phyloP scores from a whole-genome alignment of 1,140 invertebrate genomes.

The Glomeris maerens region DNA sequence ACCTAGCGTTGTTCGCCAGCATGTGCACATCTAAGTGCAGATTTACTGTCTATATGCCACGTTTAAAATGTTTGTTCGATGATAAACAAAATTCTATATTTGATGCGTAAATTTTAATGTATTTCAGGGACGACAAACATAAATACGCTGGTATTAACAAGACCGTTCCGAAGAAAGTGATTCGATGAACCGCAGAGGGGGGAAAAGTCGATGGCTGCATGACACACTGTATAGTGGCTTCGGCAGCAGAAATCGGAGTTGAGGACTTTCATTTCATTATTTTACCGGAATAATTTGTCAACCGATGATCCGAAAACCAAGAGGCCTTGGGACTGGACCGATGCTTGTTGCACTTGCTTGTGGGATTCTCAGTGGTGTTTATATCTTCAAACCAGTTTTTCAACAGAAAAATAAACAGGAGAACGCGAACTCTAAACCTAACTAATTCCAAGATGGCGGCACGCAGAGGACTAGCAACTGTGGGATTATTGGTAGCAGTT shows the following conservation, averaged over 20 bases:
- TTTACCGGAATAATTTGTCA: too few relatives aligned
- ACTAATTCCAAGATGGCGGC: background rate
- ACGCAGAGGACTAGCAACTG: background rate
- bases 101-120: constrained; percentile 7
- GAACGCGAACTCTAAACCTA: background rate
- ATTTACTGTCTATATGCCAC: too few relatives aligned
- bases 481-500: background rate
- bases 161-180: constrained; percentile 21
- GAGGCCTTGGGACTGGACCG: background rate
- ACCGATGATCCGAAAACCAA: background rate
- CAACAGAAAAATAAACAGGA: background rate
- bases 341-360: background rate
- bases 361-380: background rate
- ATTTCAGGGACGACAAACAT: constrained; percentile 25
- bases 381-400: background rate
- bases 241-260: too few relatives aligned
- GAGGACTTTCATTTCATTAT: too few relatives aligned
- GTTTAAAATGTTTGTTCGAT: too few relatives aligned
- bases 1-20: background rate
- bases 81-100: too few relatives aligned
- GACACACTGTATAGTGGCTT: too few relatives aligned
- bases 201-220: too few relatives aligned
- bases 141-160: constrained; percentile 27
- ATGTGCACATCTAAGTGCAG: background rate
- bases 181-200: too few relatives aligned